A percentile compares a stretch with the other conserved stretches of the same genome.
phyloP scores from a whole-genome alignment of 2,797 vertebrate genomes.

The Darevskia nairensis region DNA sequence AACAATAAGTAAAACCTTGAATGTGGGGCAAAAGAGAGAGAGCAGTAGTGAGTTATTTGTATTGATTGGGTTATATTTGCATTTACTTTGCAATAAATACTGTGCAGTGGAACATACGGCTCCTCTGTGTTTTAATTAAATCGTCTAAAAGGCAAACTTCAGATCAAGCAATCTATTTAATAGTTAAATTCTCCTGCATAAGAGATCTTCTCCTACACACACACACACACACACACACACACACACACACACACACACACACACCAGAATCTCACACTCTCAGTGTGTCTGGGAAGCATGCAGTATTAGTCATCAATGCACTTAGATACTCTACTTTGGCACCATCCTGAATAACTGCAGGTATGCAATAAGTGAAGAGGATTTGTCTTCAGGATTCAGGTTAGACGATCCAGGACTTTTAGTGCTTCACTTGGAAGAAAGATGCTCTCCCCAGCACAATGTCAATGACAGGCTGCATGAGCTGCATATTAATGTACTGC shows the following conservation, averaged over 20 bases:
- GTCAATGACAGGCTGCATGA: constrained; percentile 20
- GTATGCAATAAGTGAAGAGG: constrained; percentile 3
- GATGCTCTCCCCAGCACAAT: neutral
- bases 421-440: neutral
- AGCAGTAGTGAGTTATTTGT: neutral
- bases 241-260: constrained; percentile 42
- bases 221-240: neutral
- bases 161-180: constrained; percentile 14
- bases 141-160: neutral
- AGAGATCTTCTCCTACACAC: constrained; percentile 29
- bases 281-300: neutral
- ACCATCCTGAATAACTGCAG: neutral
- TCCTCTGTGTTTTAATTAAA: constrained; percentile 12
- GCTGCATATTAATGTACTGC: constrained; percentile 19
- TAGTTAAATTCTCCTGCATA: neutral
- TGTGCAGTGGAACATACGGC: neutral
- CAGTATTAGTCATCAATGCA: constrained; percentile 16
- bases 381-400: neutral
- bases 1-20: constrained; percentile 3
- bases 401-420: neutral
- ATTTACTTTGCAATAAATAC: neutral
- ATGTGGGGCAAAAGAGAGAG: neutral
- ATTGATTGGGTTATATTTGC: neutral
- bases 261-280: neutral
- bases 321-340: neutral